Evolutionary conservation across 2,888 invertebrate genomes (phyloP).

Genomic region (Volucella inflata): DNA sequence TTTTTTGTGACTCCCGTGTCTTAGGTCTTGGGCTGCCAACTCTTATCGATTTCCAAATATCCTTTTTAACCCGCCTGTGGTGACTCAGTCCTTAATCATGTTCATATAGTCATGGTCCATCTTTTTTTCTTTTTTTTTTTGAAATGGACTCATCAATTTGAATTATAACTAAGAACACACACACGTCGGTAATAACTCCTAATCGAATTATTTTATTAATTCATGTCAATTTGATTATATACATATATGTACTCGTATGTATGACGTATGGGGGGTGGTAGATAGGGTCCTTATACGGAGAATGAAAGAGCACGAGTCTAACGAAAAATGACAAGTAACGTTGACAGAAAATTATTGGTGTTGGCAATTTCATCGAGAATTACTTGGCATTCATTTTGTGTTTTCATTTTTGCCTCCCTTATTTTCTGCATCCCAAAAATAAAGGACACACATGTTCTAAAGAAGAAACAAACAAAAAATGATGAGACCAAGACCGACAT

Average conservation of each 20-base stretch:
- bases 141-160: slow-evolving; percentile 42
- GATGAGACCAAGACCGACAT: slow-evolving; percentile 1
- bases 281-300: neutral
- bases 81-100: slow-evolving; percentile 2
- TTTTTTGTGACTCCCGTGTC: slow-evolving; percentile 25
- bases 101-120: slow-evolving; percentile 17
- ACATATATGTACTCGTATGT: neutral
- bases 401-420: neutral
- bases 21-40: neutral
- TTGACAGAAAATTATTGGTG: slow-evolving; percentile 71
- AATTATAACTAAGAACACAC: slow-evolving; percentile 28
- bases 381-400: slow-evolving; percentile 55
- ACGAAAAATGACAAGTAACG: slow-evolving; percentile 63
- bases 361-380: slow-evolving; percentile 67
- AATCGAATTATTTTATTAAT: slow-evolving; percentile 62
- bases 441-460: slow-evolving; percentile 63
- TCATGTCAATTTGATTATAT: slow-evolving; percentile 61
- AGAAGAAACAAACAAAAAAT: slow-evolving; percentile 5
- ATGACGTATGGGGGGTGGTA: neutral
- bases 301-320: neutral
- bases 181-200: slow-evolving; percentile 36
- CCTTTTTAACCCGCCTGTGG: too few species aligned
- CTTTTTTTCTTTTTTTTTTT: neutral
- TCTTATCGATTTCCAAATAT: too few species aligned
- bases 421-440: slow-evolving; percentile 1